Base-by-base conservation (phyloP, 2,888 invertebrate species). In the Lithophane leautieri region DNA sequence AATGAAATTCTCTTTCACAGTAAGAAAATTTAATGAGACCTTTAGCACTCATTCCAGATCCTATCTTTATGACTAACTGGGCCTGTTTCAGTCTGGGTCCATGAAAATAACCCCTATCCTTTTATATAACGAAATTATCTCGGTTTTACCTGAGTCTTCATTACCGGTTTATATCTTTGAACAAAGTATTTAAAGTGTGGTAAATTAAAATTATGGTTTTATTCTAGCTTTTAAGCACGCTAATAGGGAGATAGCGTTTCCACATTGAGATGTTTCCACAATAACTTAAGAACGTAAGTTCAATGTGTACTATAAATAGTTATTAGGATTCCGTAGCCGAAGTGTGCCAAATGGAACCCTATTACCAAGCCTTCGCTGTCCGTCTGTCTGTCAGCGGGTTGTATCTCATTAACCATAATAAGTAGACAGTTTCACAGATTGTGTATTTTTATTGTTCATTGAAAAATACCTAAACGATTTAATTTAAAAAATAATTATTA, bases 51-150 rank as follows among this genome's bases (percentile, higher is more conserved):
- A 71, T 76, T 81, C 52, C 40, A 81, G 76, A 76, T 80, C 54
- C 74, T 76, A 85, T 81, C 85, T 70, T 34, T 25, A 70, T 61
- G 42, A 61, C 67, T 67, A 52, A 72, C 60, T 71, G 74, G 34
- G 34, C 73, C 56, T 70, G 73, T 74, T 81, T 47, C 40, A 71
- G 56, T 34, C 73, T 71, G 73, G 61, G 58, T 54, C 67, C 66
- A 84, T 76, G 71, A 73, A 73, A 77, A 72, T 73, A 79, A 71
- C 74, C 86, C 69, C 56, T 67, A 71, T 73, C 60, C 56, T 52
- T 19, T 83, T 87, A 85, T 85, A 78, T 78, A 50, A 50, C 16
- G 52, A 58, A 85, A 74, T 70, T 75, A 87, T 79, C 82, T 79
- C 66, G 52, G 78, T 73, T 78, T 74, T 82, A 85, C 73, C 79